A percentile compares a stretch with the other conserved stretches of the same genome.
phyloP scores from a whole-genome alignment of 2,888 invertebrate species.

The Luffia ferchaultella region DNA sequence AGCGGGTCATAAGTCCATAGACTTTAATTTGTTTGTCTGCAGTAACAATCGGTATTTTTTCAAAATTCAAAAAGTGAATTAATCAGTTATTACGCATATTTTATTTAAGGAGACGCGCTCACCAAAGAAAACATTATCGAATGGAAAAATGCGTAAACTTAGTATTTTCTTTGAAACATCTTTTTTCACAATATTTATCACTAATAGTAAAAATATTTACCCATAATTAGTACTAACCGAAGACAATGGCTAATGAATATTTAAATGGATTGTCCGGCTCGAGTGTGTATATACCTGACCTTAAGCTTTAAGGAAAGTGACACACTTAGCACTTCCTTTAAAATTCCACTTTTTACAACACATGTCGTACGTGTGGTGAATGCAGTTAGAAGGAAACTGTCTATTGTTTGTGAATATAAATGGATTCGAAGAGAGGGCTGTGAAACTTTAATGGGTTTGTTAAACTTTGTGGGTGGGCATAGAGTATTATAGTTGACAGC shows the following conservation, averaged over 20 bases:
- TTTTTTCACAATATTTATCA: no score
- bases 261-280: not conserved
- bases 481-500: no score
- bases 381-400: not conserved
- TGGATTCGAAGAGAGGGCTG: not conserved
- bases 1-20: no score
- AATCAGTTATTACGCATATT: no score
- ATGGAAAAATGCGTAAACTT: no score
- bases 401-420: not conserved
- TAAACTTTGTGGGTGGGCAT: no score
- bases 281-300: not conserved
- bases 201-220: not conserved
- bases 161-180: no score
- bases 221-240: not conserved
- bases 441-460: not conserved
- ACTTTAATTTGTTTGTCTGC: no score
- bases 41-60: no score
- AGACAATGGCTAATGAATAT: not conserved
- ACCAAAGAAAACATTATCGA: no score
- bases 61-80: no score
- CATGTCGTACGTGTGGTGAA: not conserved
- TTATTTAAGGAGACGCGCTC: no score
- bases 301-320: constrained; percentile 8
- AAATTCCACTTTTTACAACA: not conserved
- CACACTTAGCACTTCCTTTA: constrained; percentile 6